Base-by-base conservation (phyloP, 2,888 invertebrate genomes). In the Nemotelus pantherinus region DNA sequence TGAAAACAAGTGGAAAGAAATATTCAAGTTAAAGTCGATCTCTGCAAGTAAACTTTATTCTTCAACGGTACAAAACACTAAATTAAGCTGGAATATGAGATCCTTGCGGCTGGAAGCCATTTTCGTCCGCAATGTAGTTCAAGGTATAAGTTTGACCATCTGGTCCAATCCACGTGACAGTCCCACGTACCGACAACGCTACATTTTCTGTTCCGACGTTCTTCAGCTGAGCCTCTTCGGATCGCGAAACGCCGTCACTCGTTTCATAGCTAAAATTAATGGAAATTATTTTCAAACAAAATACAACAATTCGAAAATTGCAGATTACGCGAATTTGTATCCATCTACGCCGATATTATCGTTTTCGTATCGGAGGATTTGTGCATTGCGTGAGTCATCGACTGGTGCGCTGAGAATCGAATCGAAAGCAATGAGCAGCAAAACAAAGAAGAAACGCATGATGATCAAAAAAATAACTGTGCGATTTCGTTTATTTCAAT, bases 271-370 rank as follows among this genome's bases (percentile, higher is more conserved):
- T 85, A 78, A 41, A 82, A 82, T 77, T 53, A 50, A 53, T 45
- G 25, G 1, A 25, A 25, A 77, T 44, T 2, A 44, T 7, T 10
- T 9, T 25, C n/a, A 47, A 47, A 3, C 10, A 44, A 41, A 43
- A 64, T 25, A 25, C 25, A 53, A 53, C 7, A 53, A 10, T 10
- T 53, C 53, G 25, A 25, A 25, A 25, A 25, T 25, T 25, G 25
- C 25, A 25, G 25, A 25, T 90, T 87, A 91, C 91, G 88, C 88
- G 83, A 91, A 92, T 81, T 90, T 88, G 82, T 92, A 92, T 82
- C 90, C 91, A 82, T 90, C 90, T 82, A 88, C 84, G 79, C 88
- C 89, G 64, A 90, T 89, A 81, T 89, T 88, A 78, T 89, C 88
- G 64, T 89, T 88, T 68, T 88, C 90, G 81, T 90, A 90, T 63